These are phyloP conservation scores for Conger conger DNA, from an alignment of 2,113 vertebrate genomes.

Conservation along the genomic window DNA sequence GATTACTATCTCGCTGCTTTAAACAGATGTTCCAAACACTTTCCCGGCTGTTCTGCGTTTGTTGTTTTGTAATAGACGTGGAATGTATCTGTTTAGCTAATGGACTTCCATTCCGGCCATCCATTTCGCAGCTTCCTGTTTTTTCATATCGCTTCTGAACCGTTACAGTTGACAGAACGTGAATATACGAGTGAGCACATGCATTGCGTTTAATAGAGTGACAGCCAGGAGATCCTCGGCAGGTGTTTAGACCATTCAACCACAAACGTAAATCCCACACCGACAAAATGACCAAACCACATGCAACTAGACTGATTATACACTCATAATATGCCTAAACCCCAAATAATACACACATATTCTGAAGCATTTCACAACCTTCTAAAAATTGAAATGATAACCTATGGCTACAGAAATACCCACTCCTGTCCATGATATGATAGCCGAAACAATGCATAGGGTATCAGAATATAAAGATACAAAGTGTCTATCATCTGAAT, in stretches of 20 bases:
- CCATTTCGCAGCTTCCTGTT: not conserved
- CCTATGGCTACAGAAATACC: too few species aligned
- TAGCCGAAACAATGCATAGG: not conserved
- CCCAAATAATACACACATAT: slow-evolving; percentile 20
- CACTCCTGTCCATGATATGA: not conserved
- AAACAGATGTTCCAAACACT: not conserved
- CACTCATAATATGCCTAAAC: slow-evolving; percentile 8
- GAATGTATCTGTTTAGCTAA: not conserved
- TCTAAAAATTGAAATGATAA: too few species aligned
- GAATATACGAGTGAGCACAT: slow-evolving; percentile 24
- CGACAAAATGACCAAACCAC: slow-evolving; percentile 39
- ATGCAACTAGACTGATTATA: slow-evolving; percentile 22
- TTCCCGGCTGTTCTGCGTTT: not conserved
- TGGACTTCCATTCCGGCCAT: not conserved
- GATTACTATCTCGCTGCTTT: not conserved
- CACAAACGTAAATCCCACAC: slow-evolving; percentile 31
- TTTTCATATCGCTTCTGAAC: slow-evolving; percentile 6
- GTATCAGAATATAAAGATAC: not conserved
- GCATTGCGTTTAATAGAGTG: slow-evolving; percentile 21
- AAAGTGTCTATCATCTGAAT: not conserved
- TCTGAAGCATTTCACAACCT: slow-evolving; percentile 26
- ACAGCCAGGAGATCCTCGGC: slow-evolving; percentile 36
- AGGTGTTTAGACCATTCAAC: slow-evolving; percentile 42
- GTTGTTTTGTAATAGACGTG: not conserved
- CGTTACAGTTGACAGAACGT: slow-evolving; percentile 27